Evolutionary conservation across 2,797 vertebrate genomes (phyloP).

Genomic region (Gambelia wislizenii): DNA sequence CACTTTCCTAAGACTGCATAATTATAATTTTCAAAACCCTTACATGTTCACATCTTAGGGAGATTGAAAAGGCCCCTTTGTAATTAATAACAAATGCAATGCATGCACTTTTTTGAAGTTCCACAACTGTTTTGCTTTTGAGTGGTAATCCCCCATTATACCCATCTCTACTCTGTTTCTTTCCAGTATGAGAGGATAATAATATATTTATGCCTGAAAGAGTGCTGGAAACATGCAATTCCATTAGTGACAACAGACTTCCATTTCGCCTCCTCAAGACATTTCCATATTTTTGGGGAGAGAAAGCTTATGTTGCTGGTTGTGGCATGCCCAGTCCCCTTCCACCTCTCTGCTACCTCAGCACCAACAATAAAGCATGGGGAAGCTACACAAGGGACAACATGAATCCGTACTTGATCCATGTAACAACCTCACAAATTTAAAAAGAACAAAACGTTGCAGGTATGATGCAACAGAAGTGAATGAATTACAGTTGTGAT

Average conservation of each 20-base stretch:
- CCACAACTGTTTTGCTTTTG: neutral
- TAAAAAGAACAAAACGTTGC: too few relatives aligned
- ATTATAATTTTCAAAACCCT: conserved; percentile 19
- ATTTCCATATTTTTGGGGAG: neutral
- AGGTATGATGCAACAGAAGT: too few relatives aligned
- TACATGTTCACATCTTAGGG: conserved; percentile 5
- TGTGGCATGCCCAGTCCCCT: too few relatives aligned
- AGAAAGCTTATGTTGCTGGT: too few relatives aligned
- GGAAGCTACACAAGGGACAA: too few relatives aligned
- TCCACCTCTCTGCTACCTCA: too few relatives aligned
- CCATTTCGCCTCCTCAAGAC: too few relatives aligned
- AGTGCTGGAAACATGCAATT: neutral
- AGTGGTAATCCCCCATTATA: neutral
- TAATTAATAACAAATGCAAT: conserved; percentile 23
- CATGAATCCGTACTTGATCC: too few relatives aligned
- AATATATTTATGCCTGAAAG: neutral
- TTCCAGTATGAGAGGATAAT: neutral
- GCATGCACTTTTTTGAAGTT: neutral
- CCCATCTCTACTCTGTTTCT: neutral
- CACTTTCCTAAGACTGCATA: conserved; percentile 11
- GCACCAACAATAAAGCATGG: too few relatives aligned
- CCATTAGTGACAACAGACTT: neutral
- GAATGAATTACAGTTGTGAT: too few relatives aligned
- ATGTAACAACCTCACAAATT: too few relatives aligned
- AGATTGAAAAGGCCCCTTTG: neutral